Percentiles rank a stretch among this genome's conserved stretches.
Evolutionary conservation across 2,113 vertebrate genomes (phyloP).

Genomic region (Lagopus leucura): DNA sequence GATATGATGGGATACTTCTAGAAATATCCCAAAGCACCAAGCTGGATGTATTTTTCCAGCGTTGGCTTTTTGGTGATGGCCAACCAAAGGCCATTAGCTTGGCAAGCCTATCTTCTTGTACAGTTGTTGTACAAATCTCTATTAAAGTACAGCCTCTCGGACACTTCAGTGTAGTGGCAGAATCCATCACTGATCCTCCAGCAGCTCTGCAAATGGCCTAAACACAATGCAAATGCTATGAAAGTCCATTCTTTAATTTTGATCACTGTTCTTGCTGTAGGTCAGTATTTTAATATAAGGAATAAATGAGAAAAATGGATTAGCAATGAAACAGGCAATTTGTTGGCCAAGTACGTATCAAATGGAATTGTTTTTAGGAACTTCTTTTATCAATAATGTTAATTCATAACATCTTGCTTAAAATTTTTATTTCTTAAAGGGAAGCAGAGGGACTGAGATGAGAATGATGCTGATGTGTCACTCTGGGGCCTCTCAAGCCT

Average conservation of each 20-base stretch:
- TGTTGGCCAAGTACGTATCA: not conserved
- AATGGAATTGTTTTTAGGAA: not conserved
- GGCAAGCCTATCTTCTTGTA: not conserved
- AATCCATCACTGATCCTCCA: not conserved
- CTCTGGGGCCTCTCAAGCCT: not conserved
- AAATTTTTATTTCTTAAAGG: not conserved
- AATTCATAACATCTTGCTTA: not conserved
- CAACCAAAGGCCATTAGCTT: no score
- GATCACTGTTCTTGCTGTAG: not conserved
- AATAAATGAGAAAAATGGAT: not conserved
- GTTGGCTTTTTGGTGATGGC: not conserved
- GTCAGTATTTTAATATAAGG: not conserved
- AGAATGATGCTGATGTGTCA: not conserved
- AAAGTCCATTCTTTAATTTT: not conserved
- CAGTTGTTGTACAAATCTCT: not conserved
- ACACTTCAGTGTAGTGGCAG: not conserved
- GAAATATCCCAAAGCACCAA: not conserved
- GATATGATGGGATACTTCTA: not conserved
- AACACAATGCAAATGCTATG: not conserved
- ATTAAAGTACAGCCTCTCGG: not conserved
- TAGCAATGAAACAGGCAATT: not conserved
- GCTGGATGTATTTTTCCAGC: not conserved
- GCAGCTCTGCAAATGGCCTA: not conserved
- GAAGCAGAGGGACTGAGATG: not conserved
- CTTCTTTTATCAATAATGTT: not conserved